phyloP scores from a whole-genome alignment of 2,797 vertebrate species.

The Leptodactylus fallax region DNA sequence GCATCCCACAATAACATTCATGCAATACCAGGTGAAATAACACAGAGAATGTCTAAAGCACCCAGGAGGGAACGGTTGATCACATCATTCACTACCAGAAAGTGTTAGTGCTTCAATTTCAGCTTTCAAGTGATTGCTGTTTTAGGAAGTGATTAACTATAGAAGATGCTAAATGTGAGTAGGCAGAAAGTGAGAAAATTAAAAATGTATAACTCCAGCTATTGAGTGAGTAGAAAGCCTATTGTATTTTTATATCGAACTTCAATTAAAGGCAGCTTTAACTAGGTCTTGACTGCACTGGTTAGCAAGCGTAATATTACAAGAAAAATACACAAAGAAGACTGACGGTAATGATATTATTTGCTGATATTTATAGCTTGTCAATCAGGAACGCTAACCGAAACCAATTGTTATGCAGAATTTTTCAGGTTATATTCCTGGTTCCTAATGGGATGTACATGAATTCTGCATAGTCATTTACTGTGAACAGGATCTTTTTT shows the following conservation, averaged over 20 bases:
- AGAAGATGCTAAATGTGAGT: constrained; percentile 42
- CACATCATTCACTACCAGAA: constrained; percentile 45
- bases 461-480: neutral
- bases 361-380: neutral
- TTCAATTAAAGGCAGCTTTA: constrained; percentile 4
- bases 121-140: constrained; percentile 52
- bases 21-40: constrained; percentile 13
- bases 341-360: neutral
- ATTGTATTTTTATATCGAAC: constrained; percentile 12
- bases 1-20: constrained; percentile 10
- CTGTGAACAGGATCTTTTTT: neutral
- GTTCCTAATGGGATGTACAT: neutral
- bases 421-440: neutral
- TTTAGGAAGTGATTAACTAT: constrained; percentile 49
- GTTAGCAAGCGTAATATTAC: neutral
- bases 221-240: constrained; percentile 10
- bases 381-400: neutral
- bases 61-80: constrained; percentile 39
- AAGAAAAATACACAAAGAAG: neutral
- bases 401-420: neutral
- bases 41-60: constrained; percentile 11
- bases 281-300: neutral
- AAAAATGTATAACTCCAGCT: constrained; percentile 33
- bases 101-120: constrained; percentile 8
- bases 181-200: constrained; percentile 36